phyloP scores from a whole-genome alignment of 2,113 vertebrate genomes.

The Asarcornis scutulata region DNA sequence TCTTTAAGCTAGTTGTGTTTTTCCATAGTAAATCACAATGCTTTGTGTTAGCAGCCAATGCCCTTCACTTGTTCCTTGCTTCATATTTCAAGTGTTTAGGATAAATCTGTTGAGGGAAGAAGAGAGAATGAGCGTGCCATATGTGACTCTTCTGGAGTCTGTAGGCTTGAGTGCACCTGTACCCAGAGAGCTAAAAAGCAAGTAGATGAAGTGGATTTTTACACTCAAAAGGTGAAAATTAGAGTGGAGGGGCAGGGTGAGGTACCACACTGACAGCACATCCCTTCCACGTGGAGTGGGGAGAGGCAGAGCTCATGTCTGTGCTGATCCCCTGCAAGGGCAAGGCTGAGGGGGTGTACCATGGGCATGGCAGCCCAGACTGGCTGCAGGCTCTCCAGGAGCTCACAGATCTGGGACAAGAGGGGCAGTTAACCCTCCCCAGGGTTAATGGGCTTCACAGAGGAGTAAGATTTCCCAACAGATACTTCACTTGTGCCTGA shows the following conservation, averaged over 20 bases:
- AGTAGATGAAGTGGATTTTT: neutral
- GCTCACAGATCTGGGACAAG: neutral
- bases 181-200: neutral
- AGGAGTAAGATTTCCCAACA: neutral
- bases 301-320: neutral
- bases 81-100: neutral
- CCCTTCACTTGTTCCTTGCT: neutral
- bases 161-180: neutral
- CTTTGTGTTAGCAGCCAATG: neutral
- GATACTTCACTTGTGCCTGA: neutral
- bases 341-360: fast-evolving
- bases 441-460: neutral
- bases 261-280: neutral
- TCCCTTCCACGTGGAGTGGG: neutral
- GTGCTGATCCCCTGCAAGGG: neutral
- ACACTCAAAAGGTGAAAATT: neutral
- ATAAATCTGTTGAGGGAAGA: neutral
- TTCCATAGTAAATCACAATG: neutral
- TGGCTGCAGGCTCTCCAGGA: neutral
- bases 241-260: neutral
- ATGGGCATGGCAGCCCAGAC: neutral
- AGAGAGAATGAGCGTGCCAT: neutral
- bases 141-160: neutral
- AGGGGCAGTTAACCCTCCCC: neutral
- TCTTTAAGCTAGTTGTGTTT: neutral